These are phyloP conservation scores for Ostrea denselamellosa DNA, from an alignment of 1,140 invertebrate species.

Conservation along the genomic window DNA sequence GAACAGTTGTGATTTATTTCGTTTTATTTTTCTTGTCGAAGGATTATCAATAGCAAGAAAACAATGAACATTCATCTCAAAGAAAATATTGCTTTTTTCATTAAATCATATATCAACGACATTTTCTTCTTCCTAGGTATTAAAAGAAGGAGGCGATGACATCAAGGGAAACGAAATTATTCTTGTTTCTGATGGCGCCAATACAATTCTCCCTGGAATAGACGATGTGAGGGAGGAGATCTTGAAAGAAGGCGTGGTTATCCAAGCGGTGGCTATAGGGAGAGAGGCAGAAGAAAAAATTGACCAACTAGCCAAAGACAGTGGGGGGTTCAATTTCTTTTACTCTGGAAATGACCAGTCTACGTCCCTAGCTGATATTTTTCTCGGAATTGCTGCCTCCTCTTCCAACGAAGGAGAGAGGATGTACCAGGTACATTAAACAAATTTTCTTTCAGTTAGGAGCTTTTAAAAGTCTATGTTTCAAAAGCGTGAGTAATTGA, in stretches of 20 bases:
- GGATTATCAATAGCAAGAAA: no score
- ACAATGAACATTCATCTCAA: no score
- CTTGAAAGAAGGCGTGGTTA: background rate
- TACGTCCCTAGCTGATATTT: background rate
- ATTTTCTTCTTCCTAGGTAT: background rate
- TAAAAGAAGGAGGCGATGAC: background rate
- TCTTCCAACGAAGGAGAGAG: background rate
- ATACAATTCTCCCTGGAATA: background rate
- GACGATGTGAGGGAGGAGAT: constrained; percentile 7
- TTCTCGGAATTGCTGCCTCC: background rate
- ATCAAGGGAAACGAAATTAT: constrained; percentile 2
- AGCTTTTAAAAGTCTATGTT: background rate
- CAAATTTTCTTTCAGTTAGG: no score
- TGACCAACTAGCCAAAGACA: constrained; percentile 12
- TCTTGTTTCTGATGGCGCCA: constrained; percentile 4
- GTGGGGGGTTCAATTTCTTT: constrained; percentile 20
- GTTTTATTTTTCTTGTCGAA: no score
- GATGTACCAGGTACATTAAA: background rate
- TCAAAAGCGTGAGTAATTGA: background rate
- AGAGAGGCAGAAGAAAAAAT: constrained; percentile 5
- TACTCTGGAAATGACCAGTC: constrained; percentile 19
- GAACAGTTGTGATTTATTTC: no score
- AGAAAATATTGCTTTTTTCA: no score
- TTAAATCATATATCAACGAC: background rate
- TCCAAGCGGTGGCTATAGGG: background rate